Conservation (phyloP, 1,140 invertebrate genomes). For the Elysia chlorotica region DNA sequence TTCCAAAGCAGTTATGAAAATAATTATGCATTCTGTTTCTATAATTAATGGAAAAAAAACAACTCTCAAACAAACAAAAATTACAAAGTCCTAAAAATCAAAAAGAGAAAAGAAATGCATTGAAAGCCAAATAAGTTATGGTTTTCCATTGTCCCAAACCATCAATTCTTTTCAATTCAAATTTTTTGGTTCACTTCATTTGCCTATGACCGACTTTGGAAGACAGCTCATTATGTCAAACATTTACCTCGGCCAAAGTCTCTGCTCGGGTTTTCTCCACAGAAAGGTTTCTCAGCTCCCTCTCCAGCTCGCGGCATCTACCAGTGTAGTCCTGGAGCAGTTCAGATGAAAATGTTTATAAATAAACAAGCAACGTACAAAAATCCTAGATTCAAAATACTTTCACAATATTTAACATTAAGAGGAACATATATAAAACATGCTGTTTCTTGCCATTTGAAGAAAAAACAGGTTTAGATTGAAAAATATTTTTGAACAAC, state of each 20-base stretch:
- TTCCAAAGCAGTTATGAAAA: not conserved
- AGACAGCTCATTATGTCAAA: not conserved
- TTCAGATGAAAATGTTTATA: no score
- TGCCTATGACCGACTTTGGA: not conserved
- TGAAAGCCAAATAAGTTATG: slow-evolving; percentile 34
- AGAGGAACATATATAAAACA: not conserved
- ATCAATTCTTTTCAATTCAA: slow-evolving; percentile 49
- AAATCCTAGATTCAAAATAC: not conserved
- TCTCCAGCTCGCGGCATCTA: slow-evolving; percentile 52
- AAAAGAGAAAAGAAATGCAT: no score
- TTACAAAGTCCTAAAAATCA: no score
- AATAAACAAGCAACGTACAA: not conserved
- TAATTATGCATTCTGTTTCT: not conserved
- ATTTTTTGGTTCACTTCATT: slow-evolving; percentile 20
- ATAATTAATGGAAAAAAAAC: no score
- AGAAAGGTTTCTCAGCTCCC: slow-evolving; percentile 46
- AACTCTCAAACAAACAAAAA: no score
- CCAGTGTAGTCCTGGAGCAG: slow-evolving; percentile 56
- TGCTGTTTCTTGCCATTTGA: not conserved
- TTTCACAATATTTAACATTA: not conserved
- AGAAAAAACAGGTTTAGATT: not conserved
- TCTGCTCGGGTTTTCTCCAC: slow-evolving; percentile 53
- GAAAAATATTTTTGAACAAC: not conserved
- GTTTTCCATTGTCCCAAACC: slow-evolving; percentile 48
- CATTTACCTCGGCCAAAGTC: slow-evolving; percentile 42